phyloP scores from a whole-genome alignment of 1,140 invertebrate species.

The Sinella curviseta region DNA sequence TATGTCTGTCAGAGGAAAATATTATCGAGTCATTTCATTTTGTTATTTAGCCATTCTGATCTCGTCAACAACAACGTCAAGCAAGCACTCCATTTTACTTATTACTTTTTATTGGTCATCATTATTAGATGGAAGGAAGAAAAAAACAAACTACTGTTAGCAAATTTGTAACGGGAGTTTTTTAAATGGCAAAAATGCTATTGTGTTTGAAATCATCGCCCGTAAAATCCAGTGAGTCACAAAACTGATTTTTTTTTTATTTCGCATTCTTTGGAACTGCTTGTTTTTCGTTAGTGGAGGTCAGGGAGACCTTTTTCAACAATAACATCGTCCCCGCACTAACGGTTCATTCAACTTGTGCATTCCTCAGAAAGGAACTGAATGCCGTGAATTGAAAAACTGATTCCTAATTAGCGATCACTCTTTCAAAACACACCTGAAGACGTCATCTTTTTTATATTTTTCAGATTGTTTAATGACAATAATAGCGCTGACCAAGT shows the following conservation, averaged over 20 bases:
- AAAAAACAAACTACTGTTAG: too few species aligned
- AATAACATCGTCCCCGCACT: too few species aligned
- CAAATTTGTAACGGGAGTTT: background rate
- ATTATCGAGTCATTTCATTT: too few species aligned
- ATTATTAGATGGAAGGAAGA: too few species aligned
- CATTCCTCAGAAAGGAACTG: background rate
- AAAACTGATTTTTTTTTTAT: background rate
- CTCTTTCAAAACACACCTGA: background rate
- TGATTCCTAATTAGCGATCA: background rate
- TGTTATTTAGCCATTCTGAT: too few species aligned
- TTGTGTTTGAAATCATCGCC: background rate
- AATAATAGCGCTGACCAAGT: background rate
- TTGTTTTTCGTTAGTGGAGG: background rate
- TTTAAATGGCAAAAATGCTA: background rate
- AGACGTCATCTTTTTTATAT: background rate
- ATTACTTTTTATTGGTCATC: too few species aligned
- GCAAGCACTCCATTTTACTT: too few species aligned
- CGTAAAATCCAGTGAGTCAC: background rate
- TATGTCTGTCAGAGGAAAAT: too few species aligned
- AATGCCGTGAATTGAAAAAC: background rate
- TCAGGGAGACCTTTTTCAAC: background rate
- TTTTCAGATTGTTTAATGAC: background rate
- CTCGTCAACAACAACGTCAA: too few species aligned
- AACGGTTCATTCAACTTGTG: background rate
- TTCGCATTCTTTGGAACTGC: background rate